Conservation (phyloP, 2,797 vertebrate species). For the Pogoniulus pusillus region DNA sequence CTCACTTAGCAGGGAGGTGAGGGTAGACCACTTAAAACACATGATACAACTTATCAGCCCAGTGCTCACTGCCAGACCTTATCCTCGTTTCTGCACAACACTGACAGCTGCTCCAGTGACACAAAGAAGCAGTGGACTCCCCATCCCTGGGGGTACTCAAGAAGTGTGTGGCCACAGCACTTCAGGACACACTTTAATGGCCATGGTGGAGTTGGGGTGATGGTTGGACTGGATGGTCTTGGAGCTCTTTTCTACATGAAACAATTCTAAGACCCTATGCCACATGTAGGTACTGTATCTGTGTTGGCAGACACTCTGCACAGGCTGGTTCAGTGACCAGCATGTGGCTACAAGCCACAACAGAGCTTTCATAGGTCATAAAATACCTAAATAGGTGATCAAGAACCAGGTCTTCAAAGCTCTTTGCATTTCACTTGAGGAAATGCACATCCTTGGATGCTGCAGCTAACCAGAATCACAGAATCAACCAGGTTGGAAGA, state of each 20-base stretch:
- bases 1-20: not conserved
- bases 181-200: no score
- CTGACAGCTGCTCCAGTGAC: not conserved
- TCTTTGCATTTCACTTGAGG: not conserved
- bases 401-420: not conserved
- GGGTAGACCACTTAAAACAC: not conserved
- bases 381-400: not conserved
- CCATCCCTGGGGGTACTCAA: no score
- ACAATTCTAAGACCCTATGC: no score
- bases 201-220: no score
- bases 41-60: not conserved
- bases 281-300: not conserved
- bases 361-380: not conserved
- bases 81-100: not conserved
- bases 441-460: not conserved
- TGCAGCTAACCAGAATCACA: slow-evolving; percentile 3
- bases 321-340: not conserved
- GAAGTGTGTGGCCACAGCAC: no score
- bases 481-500: no score
- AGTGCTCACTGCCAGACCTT: not conserved
- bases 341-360: not conserved
- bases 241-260: no score
- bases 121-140: no score
- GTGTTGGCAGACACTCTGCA: not conserved
- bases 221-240: no score